A percentile compares a stretch with the other conserved stretches of the same genome.
Evolutionary conservation across 2,113 vertebrate genomes (phyloP).

Genomic region (Cyprinus carpio): DNA sequence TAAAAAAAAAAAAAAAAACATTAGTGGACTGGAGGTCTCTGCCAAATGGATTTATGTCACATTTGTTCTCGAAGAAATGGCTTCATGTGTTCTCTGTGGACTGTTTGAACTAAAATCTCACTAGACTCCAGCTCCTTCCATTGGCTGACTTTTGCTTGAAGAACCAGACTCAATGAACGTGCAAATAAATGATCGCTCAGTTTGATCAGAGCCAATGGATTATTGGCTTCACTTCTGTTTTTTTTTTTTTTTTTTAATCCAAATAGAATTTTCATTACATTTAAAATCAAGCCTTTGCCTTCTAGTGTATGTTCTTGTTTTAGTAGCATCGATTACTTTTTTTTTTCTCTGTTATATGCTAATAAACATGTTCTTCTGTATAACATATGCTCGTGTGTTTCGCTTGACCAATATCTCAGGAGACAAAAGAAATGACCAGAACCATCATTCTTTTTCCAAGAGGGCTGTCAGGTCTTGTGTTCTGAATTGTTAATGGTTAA

Average conservation of each 20-base stretch:
- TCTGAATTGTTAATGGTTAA: conserved; percentile 17
- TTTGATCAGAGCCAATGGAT: background rate
- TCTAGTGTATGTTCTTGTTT: background rate
- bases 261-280: background rate
- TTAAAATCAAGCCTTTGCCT: conserved; percentile 10
- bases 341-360: conserved; percentile 2
- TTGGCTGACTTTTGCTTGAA: background rate
- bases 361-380: conserved; percentile 26
- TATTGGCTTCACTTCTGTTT: conserved; percentile 7
- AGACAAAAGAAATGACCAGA: background rate
- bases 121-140: conserved; percentile 24
- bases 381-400: background rate
- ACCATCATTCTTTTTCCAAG: background rate
- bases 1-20: background rate
- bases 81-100: background rate
- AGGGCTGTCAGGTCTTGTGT: background rate
- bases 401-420: background rate
- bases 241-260: background rate
- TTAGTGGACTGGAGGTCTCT: conserved; percentile 19
- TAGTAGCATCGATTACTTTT: background rate
- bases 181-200: background rate
- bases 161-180: background rate
- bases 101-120: conserved; percentile 34
- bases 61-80: conserved; percentile 18
- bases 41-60: conserved; percentile 13